phyloP scores from a whole-genome alignment of 30 jellyfish, hydroid and myxozoan species.

The Pelagia noctiluca region DNA sequence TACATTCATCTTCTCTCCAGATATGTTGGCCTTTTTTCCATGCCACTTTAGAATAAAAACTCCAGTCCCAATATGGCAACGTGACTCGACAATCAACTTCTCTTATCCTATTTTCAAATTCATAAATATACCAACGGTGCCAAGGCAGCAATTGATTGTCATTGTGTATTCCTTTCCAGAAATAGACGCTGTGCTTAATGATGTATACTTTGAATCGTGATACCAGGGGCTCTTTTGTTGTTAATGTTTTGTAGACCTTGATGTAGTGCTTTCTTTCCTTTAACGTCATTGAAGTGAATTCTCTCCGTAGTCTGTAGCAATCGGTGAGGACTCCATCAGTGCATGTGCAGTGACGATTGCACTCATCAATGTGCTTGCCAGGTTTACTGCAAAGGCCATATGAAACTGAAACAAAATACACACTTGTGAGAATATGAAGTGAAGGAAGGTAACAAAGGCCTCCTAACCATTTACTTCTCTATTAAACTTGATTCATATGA shows the following conservation, averaged over 20 bases:
- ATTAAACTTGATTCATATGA: neutral
- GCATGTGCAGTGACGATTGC: constrained; percentile 85
- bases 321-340: constrained; percentile 47
- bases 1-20: constrained; percentile 15
- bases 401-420: constrained; percentile 1
- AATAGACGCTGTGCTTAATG: constrained; percentile 67
- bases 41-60: constrained; percentile 60
- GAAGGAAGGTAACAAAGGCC: neutral
- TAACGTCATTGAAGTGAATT: constrained; percentile 78
- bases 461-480: neutral
- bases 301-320: constrained; percentile 83
- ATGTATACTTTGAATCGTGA: constrained; percentile 65
- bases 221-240: constrained; percentile 78
- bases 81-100: constrained; percentile 78
- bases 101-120: constrained; percentile 65
- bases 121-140: constrained; percentile 83
- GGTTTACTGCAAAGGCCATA: constrained; percentile 22
- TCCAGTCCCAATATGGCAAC: constrained; percentile 90
- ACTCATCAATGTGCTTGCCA: constrained; percentile 70
- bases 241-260: constrained; percentile 75
- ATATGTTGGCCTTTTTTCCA: neutral
- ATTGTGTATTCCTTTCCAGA: constrained; percentile 88
- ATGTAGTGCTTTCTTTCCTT: constrained; percentile 74
- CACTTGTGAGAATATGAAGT: neutral
- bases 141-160: constrained; percentile 64